Evolutionary conservation across 2,113 vertebrate genomes (phyloP).

Genomic region (Zosterops pallidus): DNA sequence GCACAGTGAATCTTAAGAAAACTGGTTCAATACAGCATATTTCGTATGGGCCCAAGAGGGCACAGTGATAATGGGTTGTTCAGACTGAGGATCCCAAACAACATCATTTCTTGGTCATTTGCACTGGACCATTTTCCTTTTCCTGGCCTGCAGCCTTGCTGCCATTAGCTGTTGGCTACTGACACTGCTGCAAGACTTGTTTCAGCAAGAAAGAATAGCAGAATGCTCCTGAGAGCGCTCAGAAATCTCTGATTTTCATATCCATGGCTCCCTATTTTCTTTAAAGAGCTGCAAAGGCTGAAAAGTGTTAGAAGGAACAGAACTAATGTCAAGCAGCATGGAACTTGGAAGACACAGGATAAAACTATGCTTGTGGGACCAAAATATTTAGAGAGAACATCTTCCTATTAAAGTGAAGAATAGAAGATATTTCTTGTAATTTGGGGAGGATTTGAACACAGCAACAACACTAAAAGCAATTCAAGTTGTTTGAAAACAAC

Average conservation of each 20-base stretch:
- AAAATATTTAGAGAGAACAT: background rate
- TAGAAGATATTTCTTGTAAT: background rate
- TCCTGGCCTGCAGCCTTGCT: background rate
- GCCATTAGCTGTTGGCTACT: background rate
- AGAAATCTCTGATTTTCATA: background rate
- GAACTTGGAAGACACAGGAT: background rate
- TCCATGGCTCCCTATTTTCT: background rate
- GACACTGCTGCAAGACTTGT: rapidly evolving
- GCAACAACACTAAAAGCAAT: background rate
- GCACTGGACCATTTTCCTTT: background rate
- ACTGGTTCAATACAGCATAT: rapidly evolving
- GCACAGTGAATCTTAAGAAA: background rate
- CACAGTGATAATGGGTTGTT: background rate
- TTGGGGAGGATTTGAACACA: background rate
- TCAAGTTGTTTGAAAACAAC: background rate
- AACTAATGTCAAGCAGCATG: background rate
- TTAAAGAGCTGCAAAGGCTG: background rate
- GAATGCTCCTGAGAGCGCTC: background rate
- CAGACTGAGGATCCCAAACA: background rate
- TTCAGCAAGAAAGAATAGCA: background rate
- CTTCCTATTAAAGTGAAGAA: background rate
- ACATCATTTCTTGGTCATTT: background rate
- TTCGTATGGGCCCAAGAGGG: background rate
- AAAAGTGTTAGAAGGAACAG: background rate
- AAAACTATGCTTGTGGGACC: background rate